Evolutionary conservation across 2,113 vertebrate genomes (phyloP).

Genomic region (Hoplias malabaricus): DNA sequence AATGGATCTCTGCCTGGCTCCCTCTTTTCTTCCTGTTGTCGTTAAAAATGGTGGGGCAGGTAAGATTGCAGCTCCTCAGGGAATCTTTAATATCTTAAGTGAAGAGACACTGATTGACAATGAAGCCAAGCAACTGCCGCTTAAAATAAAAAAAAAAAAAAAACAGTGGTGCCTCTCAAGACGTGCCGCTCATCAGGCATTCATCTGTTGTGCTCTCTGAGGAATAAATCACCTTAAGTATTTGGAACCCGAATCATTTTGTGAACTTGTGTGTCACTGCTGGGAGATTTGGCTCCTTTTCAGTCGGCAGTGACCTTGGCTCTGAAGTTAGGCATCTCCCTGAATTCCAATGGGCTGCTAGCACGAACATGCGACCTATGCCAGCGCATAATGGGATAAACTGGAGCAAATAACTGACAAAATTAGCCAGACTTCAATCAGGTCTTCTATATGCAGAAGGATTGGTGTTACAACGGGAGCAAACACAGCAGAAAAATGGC

Average conservation of each 20-base stretch:
- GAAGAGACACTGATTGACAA: constrained; percentile 34
- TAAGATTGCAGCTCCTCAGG: background rate
- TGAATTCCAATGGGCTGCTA: constrained; percentile 42
- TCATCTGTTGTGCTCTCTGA: constrained; percentile 31
- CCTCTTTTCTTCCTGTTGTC: background rate
- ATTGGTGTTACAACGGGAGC: constrained; percentile 55
- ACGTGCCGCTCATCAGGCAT: constrained; percentile 31
- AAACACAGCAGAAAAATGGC: constrained; percentile 45
- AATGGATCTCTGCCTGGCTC: background rate
- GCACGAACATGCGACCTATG: constrained; percentile 13
- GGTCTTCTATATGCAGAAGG: constrained; percentile 61
- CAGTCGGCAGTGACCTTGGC: constrained; percentile 47
- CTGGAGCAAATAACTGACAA: constrained; percentile 66
- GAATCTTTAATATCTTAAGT: constrained; percentile 29
- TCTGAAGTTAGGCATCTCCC: constrained; percentile 28
- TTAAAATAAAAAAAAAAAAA: background rate
- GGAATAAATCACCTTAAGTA: constrained; percentile 47
- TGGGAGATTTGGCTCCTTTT: constrained; percentile 45
- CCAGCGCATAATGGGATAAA: constrained; percentile 43
- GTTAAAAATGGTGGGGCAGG: background rate
- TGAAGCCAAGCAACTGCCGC: background rate
- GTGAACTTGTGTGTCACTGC: constrained; percentile 34
- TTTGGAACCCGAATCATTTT: constrained; percentile 36
- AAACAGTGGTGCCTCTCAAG: constrained; percentile 9
- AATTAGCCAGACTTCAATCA: constrained; percentile 72